Conservation (phyloP, 2,888 invertebrate genomes). For the Epinotia brunnichana region DNA sequence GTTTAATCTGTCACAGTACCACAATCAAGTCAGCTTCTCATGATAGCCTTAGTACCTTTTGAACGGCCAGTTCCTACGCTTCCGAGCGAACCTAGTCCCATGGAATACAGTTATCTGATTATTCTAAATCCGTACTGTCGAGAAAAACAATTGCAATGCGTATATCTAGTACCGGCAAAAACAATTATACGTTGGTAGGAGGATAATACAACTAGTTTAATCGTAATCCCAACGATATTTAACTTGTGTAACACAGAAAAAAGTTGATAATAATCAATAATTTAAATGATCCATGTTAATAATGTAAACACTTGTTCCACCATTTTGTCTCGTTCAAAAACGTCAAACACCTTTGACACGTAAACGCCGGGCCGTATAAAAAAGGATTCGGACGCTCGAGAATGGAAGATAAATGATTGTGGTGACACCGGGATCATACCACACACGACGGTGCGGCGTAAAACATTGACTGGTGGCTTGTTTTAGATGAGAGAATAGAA, state of each 20-base stretch:
- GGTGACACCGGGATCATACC: conserved; percentile 59
- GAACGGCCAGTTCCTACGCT: no score
- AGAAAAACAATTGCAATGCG: no score
- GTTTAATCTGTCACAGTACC: no score
- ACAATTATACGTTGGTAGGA: no score
- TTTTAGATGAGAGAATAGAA: neutral
- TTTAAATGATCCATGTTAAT: neutral
- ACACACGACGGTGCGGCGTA: conserved; percentile 58
- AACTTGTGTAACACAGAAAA: neutral
- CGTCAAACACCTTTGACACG: conserved; percentile 24
- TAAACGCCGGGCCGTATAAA: neutral
- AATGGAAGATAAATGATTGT: conserved; percentile 63
- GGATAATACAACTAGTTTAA: no score
- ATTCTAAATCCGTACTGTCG: no score
- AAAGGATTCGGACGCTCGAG: conserved; percentile 12
- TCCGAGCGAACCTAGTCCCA: no score
- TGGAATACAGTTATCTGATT: no score
- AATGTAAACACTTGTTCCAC: neutral
- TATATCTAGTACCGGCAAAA: no score
- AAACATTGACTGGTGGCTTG: neutral
- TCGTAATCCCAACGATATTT: no score
- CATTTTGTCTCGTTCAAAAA: neutral
- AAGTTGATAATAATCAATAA: neutral
- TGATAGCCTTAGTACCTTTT: no score
- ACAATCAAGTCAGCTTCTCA: neutral